phyloP scores from a whole-genome alignment of 1,140 invertebrate species.

The Brachionus manjavacas region DNA sequence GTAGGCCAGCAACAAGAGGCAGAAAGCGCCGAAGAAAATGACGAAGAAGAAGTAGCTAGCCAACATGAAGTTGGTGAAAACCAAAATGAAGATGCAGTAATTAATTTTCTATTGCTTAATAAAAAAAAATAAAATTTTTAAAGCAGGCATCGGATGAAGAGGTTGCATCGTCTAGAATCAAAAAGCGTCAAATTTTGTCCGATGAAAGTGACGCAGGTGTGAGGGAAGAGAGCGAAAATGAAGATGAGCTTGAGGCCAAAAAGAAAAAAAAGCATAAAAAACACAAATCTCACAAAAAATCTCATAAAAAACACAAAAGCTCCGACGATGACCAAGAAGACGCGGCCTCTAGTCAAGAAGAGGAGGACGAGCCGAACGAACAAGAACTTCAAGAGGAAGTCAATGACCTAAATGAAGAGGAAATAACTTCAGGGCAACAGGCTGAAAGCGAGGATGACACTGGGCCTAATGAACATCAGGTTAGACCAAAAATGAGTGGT shows the following conservation, averaged over 20 bases:
- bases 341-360: background rate
- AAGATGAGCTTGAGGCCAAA: background rate
- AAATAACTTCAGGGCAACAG: background rate
- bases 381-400: background rate
- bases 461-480: background rate
- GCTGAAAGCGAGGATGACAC: background rate
- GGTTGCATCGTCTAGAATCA: background rate
- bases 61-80: too few species aligned
- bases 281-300: background rate
- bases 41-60: background rate
- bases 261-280: conserved; percentile 22
- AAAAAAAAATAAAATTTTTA: too few species aligned
- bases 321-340: background rate
- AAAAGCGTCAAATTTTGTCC: conserved; percentile 38
- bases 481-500: background rate
- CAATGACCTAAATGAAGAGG: background rate
- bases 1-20: background rate
- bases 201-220: background rate
- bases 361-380: background rate
- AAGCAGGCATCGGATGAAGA: too few species aligned
- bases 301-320: background rate
- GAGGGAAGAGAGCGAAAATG: background rate
- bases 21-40: background rate
- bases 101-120: too few species aligned
- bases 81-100: too few species aligned